Conservation (phyloP, 2,888 invertebrate genomes). For the Drosophila prostipennis region DNA sequence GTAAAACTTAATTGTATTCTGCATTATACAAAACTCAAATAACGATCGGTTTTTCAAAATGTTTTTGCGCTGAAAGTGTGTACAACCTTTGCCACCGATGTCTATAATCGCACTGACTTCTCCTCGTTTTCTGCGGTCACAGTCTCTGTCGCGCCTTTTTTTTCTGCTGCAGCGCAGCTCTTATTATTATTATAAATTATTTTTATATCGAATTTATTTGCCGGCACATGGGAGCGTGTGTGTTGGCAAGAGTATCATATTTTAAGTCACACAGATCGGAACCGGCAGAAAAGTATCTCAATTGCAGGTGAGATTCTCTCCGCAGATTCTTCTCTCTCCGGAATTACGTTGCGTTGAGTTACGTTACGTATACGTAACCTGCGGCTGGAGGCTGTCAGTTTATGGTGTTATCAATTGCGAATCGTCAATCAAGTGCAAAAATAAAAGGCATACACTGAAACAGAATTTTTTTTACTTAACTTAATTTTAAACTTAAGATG, state of each 20-base stretch:
- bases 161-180: constrained; percentile 11
- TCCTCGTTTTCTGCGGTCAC: constrained; percentile 5
- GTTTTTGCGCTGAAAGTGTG: constrained; percentile 10
- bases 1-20: background rate
- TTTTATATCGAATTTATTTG: constrained; percentile 8
- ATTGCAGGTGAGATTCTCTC: constrained; percentile 3
- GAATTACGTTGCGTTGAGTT: background rate
- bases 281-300: constrained; percentile 16
- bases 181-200: constrained; percentile 18
- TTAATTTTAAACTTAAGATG: too few species aligned
- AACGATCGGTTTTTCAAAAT: background rate
- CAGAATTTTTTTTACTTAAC: too few species aligned
- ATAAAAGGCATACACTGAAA: too few species aligned
- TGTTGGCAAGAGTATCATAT: background rate
- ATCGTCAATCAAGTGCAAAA: too few species aligned
- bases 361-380: constrained; percentile 6
- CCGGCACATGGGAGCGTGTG: constrained; percentile 3
- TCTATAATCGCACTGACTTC: constrained; percentile 48
- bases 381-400: background rate
- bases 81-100: constrained; percentile 54
- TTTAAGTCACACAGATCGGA: background rate
- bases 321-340: background rate
- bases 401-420: too few species aligned
- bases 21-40: background rate
- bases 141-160: background rate